Percentiles rank a stretch among this genome's conserved stretches.
Evolutionary conservation across 2,797 vertebrate species (phyloP).

Genomic region (Falco cherrug): DNA sequence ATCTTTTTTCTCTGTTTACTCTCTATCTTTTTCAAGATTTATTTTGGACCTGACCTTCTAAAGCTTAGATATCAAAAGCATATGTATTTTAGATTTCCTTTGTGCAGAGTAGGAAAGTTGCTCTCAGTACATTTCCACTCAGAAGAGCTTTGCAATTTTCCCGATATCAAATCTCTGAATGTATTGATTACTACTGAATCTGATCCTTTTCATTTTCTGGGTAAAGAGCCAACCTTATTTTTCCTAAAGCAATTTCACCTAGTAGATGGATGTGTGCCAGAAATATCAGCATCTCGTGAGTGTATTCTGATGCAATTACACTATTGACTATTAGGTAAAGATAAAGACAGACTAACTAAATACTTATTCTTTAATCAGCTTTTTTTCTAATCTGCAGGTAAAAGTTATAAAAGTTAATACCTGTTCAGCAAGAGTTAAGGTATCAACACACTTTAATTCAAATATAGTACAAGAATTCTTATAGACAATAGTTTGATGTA

Average conservation of each 20-base stretch:
- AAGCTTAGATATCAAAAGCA: background rate
- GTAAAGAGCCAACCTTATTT: background rate
- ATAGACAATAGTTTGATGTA: background rate
- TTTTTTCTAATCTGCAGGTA: background rate
- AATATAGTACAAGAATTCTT: background rate
- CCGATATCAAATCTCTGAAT: background rate
- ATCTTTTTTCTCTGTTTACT: background rate
- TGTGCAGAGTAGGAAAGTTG: background rate
- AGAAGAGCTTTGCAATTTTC: background rate
- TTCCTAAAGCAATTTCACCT: background rate
- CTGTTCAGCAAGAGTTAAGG: background rate
- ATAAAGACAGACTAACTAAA: background rate
- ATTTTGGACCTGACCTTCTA: constrained; percentile 2
- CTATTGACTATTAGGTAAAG: background rate
- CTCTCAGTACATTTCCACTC: background rate
- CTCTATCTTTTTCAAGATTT: background rate
- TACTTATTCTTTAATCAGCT: background rate
- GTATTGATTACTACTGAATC: background rate
- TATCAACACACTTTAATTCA: background rate
- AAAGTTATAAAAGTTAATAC: background rate
- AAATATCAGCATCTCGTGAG: background rate
- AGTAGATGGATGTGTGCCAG: background rate
- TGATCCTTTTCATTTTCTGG: background rate
- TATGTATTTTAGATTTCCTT: background rate
- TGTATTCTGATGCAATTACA: background rate